Evolutionary conservation across 2,888 invertebrate genomes (phyloP).

Genomic region (Cephalotes varians): DNA sequence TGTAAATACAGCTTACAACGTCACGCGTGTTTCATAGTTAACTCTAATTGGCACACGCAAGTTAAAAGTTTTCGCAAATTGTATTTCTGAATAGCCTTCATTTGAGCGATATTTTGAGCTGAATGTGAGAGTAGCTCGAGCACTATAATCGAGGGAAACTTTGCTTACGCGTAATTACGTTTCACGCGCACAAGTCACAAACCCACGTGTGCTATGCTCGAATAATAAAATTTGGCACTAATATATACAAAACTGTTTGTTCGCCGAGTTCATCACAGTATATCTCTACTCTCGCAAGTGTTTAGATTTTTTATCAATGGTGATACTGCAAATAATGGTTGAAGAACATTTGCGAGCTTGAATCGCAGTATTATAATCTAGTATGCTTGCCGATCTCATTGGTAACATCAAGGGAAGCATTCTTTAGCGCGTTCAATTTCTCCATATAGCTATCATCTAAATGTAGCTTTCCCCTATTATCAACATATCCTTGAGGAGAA

Average conservation of each 20-base stretch:
- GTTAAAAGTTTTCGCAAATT: constrained; percentile 21
- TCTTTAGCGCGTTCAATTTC: constrained; percentile 83
- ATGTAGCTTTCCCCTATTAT: constrained; percentile 77
- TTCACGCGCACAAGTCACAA: constrained; percentile 10
- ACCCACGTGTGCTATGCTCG: not conserved
- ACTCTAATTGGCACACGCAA: constrained; percentile 47
- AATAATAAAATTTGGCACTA: constrained; percentile 25
- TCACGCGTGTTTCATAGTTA: constrained; percentile 21
- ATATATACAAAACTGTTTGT: not conserved
- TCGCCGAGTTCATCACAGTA: not conserved
- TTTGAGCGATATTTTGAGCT: constrained; percentile 45
- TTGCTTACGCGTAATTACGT: constrained; percentile 27
- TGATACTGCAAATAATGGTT: not conserved
- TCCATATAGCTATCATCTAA: constrained; percentile 78
- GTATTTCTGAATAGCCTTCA: constrained; percentile 26
- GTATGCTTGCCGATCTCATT: constrained; percentile 84
- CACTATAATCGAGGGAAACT: constrained; percentile 34
- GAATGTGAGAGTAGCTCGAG: constrained; percentile 8
- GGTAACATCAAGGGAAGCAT: constrained; percentile 82
- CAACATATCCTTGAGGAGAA: constrained; percentile 69
- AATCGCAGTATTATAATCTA: constrained; percentile 75
- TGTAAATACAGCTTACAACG: constrained; percentile 20
- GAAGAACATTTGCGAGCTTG: not conserved
- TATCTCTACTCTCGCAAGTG: not conserved
- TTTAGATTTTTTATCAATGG: not conserved